A percentile compares a stretch with the other conserved stretches of the same genome.
Conservation (phyloP, 2,113 vertebrate genomes). For the Cromileptes altivelis region DNA sequence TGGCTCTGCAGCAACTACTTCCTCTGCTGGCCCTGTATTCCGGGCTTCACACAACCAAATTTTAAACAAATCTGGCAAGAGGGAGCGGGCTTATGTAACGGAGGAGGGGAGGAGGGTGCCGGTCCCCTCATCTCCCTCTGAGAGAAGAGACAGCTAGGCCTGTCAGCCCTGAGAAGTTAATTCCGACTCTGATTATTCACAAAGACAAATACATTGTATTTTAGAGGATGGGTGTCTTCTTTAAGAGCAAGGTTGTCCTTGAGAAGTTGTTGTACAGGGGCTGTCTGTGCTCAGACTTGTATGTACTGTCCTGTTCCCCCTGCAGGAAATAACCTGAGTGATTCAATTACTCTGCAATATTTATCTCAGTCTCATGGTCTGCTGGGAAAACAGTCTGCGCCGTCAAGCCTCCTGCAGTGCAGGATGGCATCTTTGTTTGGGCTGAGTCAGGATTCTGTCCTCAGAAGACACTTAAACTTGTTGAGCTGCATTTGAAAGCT, state of each 20-base stretch:
- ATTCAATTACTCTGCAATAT: constrained; percentile 80
- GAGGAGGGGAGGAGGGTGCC: constrained; percentile 58
- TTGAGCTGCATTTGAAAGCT: background rate
- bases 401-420: constrained; percentile 33
- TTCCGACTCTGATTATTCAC: constrained; percentile 33
- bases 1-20: constrained; percentile 64
- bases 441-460: background rate
- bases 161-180: constrained; percentile 11
- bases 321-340: constrained; percentile 77
- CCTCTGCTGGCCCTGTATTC: constrained; percentile 64
- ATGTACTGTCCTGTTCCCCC: constrained; percentile 51
- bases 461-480: background rate
- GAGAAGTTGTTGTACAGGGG: constrained; percentile 41
- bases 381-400: constrained; percentile 32
- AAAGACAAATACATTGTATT: constrained; percentile 43
- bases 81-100: constrained; percentile 80
- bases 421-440: constrained; percentile 36
- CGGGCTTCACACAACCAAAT: constrained; percentile 77
- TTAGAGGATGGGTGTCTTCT: constrained; percentile 27
- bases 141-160: constrained; percentile 25
- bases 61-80: constrained; percentile 83
- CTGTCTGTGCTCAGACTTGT: constrained; percentile 24
- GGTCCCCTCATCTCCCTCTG: constrained; percentile 50
- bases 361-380: constrained; percentile 64
- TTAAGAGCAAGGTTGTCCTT: constrained; percentile 31